Conservation (phyloP, 2,888 invertebrate genomes). For the Cyaniris semiargus region DNA sequence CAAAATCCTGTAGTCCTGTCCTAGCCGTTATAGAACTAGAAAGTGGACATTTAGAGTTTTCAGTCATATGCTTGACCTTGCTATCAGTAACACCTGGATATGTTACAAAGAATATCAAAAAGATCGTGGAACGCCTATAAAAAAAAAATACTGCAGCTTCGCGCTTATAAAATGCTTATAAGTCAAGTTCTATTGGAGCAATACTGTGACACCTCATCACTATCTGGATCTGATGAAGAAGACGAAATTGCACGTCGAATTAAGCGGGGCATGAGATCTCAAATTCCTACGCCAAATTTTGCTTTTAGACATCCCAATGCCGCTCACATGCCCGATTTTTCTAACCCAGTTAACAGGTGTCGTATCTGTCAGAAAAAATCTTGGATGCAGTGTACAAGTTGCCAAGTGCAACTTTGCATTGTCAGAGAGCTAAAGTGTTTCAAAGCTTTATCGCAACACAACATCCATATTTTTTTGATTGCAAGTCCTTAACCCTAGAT, state of each 20-base stretch:
- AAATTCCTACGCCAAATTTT: background rate
- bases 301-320: background rate
- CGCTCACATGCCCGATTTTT: background rate
- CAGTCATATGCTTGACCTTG: conserved; percentile 1
- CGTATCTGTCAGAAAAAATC: background rate
- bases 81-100: background rate
- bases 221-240: background rate
- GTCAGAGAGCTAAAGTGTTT: background rate
- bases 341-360: background rate
- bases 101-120: background rate
- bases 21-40: background rate
- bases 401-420: background rate
- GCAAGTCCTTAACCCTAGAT: background rate
- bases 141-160: background rate
- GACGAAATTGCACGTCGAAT: background rate
- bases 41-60: conserved; percentile 6
- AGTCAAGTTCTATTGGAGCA: background rate
- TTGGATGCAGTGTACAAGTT: background rate
- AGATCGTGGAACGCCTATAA: background rate
- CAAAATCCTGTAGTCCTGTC: no score
- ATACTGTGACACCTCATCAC: background rate
- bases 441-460: no score
- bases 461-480: no score
- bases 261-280: background rate
- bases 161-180: background rate